Percentiles rank a stretch among this genome's conserved stretches.
phyloP scores from a whole-genome alignment of 2,888 invertebrate genomes.

The Cotesia congregata region DNA sequence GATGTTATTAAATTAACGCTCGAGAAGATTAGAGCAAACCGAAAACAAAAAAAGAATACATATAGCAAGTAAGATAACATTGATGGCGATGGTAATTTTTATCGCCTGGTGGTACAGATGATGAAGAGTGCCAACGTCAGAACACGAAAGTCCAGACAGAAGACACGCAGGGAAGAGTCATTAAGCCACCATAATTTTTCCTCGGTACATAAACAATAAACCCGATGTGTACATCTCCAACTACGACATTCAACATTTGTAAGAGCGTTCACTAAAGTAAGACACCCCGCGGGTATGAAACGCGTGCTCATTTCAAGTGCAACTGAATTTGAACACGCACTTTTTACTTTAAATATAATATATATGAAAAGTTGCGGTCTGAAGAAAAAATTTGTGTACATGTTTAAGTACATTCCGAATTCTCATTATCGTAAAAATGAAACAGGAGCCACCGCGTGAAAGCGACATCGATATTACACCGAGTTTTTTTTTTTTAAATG shows the following conservation, averaged over 20 bases:
- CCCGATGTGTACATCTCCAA: neutral
- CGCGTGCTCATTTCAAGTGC: conserved; percentile 16
- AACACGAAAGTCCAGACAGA: conserved; percentile 13
- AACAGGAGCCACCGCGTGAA: conserved; percentile 19
- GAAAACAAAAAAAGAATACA: neutral
- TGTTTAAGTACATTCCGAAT: neutral
- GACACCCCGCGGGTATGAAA: conserved; percentile 22
- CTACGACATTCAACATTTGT: no score
- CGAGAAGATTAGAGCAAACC: neutral
- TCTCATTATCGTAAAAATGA: conserved; percentile 34
- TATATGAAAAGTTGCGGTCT: no score
- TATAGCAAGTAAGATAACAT: neutral
- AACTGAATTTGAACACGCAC: conserved; percentile 17
- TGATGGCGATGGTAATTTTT: conserved; percentile 13
- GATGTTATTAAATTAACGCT: conserved; percentile 11
- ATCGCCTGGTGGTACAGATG: neutral
- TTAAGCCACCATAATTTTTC: conserved; percentile 33
- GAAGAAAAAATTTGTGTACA: neutral
- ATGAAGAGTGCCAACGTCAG: conserved; percentile 15
- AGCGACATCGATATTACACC: conserved; percentile 6
- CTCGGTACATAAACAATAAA: conserved; percentile 34
- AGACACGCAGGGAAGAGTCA: conserved; percentile 23
- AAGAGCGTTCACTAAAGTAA: neutral
- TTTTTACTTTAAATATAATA: no score
- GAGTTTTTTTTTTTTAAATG: neutral